Percentiles rank a stretch among this genome's conserved stretches.
Conservation (phyloP, 2,888 invertebrate genomes). For the Gymnocheta viridis region DNA sequence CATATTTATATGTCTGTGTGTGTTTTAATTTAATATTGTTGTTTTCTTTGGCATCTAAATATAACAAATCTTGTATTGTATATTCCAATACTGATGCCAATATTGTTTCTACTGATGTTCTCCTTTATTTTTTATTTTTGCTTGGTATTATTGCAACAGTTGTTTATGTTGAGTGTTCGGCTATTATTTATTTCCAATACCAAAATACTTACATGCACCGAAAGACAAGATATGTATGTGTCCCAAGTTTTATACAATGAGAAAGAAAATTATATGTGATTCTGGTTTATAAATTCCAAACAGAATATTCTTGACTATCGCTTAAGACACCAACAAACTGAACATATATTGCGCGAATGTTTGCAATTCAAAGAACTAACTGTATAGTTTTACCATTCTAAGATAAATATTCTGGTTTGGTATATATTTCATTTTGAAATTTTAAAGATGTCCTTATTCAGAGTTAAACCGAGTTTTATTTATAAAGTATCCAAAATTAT, state of each 20-base stretch:
- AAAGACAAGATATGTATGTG: constrained; percentile 26
- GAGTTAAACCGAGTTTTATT: no score
- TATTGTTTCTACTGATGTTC: constrained; percentile 31
- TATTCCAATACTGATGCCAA: constrained; percentile 56
- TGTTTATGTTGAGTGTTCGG: constrained; percentile 41
- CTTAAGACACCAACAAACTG: no score
- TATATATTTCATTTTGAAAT: no score
- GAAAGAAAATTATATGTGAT: not conserved
- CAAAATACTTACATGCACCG: constrained; percentile 26
- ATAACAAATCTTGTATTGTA: constrained; percentile 49
- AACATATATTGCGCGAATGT: no score
- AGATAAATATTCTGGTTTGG: no score
- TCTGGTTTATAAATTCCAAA: not conserved
- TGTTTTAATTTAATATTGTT: constrained; percentile 61
- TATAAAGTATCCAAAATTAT: no score
- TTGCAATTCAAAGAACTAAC: no score
- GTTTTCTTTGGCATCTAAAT: constrained; percentile 67
- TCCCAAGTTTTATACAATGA: not conserved
- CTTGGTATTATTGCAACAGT: constrained; percentile 55
- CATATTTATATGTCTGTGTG: constrained; percentile 20
- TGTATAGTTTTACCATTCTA: no score
- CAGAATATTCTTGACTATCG: not conserved
- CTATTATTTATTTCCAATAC: constrained; percentile 60
- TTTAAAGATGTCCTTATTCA: no score
- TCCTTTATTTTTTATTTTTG: not conserved